Base-by-base conservation (phyloP, 2,113 vertebrate species). In the Malurus alboscapulatus region DNA sequence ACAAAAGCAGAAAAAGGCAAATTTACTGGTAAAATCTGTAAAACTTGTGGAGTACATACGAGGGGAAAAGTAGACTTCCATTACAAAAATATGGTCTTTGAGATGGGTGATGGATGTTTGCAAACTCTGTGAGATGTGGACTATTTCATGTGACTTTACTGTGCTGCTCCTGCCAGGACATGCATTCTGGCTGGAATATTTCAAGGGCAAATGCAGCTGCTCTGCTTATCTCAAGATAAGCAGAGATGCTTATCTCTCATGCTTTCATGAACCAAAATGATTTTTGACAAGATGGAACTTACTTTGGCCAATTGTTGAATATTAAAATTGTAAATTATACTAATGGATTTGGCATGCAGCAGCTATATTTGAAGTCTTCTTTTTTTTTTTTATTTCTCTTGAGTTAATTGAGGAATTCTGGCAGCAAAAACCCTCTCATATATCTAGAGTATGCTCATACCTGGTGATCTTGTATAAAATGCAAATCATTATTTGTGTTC, bases 331-430 rank as follows among this genome's bases (percentile, higher is more conserved):
- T 62, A 34, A 68, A 91, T 95, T 93, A 96, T 89, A 86, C 72
- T 97, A 94, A 96, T 95, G 15, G 9, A 55, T 91, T 90, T 92
- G 24, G 44, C 71, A n/a, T 85, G 44, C 12, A 21, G 80, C n/a
- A 75, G 42, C 48, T 66, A 18, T 51, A 38, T 61, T 59, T 89
- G 73, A 79, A 65, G 44, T 79, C 21, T 82, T 21, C 2, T 47
- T 91, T 94, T 38, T 36, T 36, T 36, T 36, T 93, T 85, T 91
- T 48, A 13, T 25, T n/a, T 87, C 12, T 58, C 50, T 86, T 61
- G 16, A 77, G 57, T 84, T 94, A 90, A 83, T 87, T 93, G 87
- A 59, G 42, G 25, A 91, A 87, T 40, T 53, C 44, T 84, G 47
- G 7, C n/a, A 22, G n/a, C 15, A 40, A 62, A 85, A 88, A 50